Percentiles rank a stretch among this genome's conserved stretches.
phyloP scores from a whole-genome alignment of 2,113 vertebrate genomes.

The Sminthopsis crassicaudata region DNA sequence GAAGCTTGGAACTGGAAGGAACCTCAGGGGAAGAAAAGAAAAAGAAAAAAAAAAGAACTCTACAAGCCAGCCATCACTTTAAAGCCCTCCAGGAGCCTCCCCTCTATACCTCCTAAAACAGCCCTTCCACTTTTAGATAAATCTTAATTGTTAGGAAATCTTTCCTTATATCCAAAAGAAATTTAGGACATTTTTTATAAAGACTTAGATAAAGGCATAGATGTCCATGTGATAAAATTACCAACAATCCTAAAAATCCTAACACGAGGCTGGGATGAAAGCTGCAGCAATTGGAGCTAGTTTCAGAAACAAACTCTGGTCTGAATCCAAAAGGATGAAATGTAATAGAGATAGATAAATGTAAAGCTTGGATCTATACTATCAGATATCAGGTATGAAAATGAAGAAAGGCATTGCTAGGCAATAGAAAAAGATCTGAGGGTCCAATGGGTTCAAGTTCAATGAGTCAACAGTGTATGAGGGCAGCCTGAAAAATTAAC shows the following conservation, averaged over 20 bases:
- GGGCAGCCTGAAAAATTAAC: neutral
- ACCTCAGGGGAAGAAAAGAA: neutral
- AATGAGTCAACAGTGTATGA: neutral
- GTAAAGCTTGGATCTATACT: neutral
- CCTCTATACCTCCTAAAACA: neutral
- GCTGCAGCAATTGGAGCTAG: neutral
- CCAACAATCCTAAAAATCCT: neutral
- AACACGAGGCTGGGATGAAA: neutral
- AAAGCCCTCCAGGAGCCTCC: neutral
- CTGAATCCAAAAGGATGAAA: neutral
- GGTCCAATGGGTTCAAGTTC: neutral
- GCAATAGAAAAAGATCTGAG: neutral
- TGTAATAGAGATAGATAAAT: neutral
- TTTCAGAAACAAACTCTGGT: neutral
- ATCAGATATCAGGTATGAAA: neutral
- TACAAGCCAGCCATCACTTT: neutral
- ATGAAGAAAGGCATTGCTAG: neutral
- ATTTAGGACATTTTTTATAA: neutral
- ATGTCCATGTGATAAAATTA: neutral
- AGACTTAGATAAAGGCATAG: neutral
- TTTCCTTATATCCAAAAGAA: neutral
- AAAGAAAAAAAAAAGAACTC: neutral
- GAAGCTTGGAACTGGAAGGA: neutral
- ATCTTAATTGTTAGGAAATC: neutral
- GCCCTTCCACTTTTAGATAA: neutral